Evolutionary conservation across 2,888 invertebrate species (phyloP), one percentile per base, ranked within the genome.

Genomic region (Pachydiplax longipennis): DNA sequence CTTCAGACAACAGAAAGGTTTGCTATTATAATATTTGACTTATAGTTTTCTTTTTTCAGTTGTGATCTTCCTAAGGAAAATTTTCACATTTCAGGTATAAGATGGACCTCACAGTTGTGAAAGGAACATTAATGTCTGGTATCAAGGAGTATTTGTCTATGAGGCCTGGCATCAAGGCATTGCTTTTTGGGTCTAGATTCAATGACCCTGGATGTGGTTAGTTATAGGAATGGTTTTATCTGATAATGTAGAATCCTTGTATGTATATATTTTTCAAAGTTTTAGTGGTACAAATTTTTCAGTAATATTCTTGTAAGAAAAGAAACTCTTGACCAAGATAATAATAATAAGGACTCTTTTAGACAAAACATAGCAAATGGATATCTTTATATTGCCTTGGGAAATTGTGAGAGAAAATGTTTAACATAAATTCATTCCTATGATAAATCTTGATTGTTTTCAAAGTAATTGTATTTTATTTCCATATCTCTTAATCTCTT

Each of bases 161-260:
- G 22, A 95, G 95, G 92, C 94, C 94, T 0, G 93, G 95, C 87
- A 94, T 99, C 48, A 97, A 97, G 93, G 98, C 97, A 0, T 97
- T 98, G 91, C 94, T 99, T 6, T 98, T 99, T 97, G 99, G 99
- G 13, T 97, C 97, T 5, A 95, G 99, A 91, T 95, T 96, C 90
- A 97, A 97, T 0, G 99, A 99, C 12, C 73, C 73, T 73, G 73
- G 73, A 73, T 73, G 73, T 73, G 73, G 73, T 73, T 53, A 53
- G 53, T 53, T 53, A 18, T 18, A 53, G 53, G 18, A 53, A 53
- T 18, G 53, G 53, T 15, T 15, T 53, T 53, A 53, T 53, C 15
- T 53, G 0, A 18, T 53, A 53, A n/a, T n/a, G 2, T 53, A 18
- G 1, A 18, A 18, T 15, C 5, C 2, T 53, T 53, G 53, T 53